Evolutionary conservation across 2,888 invertebrate genomes (phyloP), one percentile per base, ranked within the genome.

Genomic region (Apamea crenata): DNA sequence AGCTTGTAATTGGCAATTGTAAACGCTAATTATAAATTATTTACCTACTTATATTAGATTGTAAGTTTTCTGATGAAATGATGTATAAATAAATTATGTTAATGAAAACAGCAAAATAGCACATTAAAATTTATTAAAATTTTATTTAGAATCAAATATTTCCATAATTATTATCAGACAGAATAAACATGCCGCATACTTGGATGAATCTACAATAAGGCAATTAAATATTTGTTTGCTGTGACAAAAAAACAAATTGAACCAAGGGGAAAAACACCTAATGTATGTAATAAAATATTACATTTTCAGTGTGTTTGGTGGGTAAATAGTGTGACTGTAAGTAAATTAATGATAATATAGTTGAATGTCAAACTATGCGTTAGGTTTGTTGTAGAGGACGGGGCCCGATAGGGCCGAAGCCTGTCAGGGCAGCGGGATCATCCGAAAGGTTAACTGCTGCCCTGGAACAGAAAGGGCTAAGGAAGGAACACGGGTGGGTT

Each of bases 231-330:
- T 71, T 79, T 71, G 53, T 67, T n/a, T 29, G 14, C 32, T 1
- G 29, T 47, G 25, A 78, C 68, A 56, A 50, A 59, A 66, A 82
- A 77, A 77, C 16, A 77, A 80, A 77, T 68, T 44, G 40, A 59
- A 32, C 6, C 8, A 10, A 16, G 8, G 12, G 21, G 21, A 44
- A 67, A 40, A n/a, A 44, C 8, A 40, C 44, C 47, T 53, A 40
- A 47, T 7, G 2, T 25, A 25, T 36, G n/a, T 71, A 66, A 83
- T 83, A 5, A 67, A 50, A 59, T 67, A 59, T 59, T 4, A 25
- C 1, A 50, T 67, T 36, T 65, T 47, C 50, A 29, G 25, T 53
- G 2, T 44, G 12, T 59, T 36, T 67, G 12, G 10, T 74, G 18
- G 1, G 59, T 61, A 82, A 59, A 59, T 16, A 82, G 8, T 21